phyloP scores from a whole-genome alignment of 2,113 vertebrate species.

The Grammomys surdaster region DNA sequence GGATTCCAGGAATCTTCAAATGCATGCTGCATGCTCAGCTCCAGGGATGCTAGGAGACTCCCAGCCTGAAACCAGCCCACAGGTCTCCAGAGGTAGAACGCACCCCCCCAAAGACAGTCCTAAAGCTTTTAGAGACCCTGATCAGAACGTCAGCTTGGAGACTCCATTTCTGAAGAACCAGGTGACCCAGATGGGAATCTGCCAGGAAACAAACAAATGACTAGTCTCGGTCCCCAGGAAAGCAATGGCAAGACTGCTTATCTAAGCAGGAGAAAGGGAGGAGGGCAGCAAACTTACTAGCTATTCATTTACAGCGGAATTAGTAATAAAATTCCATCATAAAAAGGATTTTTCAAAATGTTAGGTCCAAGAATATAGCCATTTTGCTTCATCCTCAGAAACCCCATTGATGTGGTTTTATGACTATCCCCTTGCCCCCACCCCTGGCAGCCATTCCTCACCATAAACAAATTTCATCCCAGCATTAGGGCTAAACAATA shows the following conservation, averaged over 20 bases:
- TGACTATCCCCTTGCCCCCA: background rate
- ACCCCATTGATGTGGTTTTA: slow-evolving; percentile 39
- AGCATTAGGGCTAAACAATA: slow-evolving; percentile 88
- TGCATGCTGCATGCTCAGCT: background rate
- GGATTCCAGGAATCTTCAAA: background rate
- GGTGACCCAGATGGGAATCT: background rate
- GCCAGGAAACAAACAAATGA: slow-evolving; percentile 70
- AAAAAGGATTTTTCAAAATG: slow-evolving; percentile 62
- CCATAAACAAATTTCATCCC: slow-evolving; percentile 83
- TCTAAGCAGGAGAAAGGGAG: slow-evolving; percentile 49
- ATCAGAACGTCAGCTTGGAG: background rate
- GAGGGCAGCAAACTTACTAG: slow-evolving; percentile 13
- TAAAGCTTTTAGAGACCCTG: background rate
- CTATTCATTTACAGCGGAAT: slow-evolving; percentile 13
- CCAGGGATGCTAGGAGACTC: background rate
- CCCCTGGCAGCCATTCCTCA: slow-evolving; percentile 60
- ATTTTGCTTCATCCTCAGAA: background rate
- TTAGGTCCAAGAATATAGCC: slow-evolving; percentile 48
- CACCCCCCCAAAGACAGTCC: slow-evolving; percentile 18
- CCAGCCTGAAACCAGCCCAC: background rate
- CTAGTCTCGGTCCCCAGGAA: slow-evolving; percentile 26
- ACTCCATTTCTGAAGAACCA: slow-evolving; percentile 22
- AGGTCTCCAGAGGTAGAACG: background rate
- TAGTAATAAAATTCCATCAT: slow-evolving; percentile 69
- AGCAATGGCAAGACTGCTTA: background rate